Evolutionary conservation across 2,888 invertebrate genomes (phyloP), one percentile per base, ranked within the genome.

Genomic region (Lasioglossum marginatum): DNA sequence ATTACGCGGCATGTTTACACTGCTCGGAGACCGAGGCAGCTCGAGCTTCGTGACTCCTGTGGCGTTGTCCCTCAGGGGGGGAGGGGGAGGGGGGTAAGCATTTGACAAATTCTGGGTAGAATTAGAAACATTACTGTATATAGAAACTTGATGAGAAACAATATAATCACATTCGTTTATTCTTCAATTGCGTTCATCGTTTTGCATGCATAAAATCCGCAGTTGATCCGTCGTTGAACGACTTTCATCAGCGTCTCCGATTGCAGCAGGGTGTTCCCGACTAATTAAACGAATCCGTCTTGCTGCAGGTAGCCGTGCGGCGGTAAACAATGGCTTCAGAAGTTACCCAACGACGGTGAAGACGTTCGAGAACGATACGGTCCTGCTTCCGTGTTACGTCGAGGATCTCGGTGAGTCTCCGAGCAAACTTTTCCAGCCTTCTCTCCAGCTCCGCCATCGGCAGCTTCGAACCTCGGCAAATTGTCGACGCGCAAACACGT

Each of bases 261-360:
- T 16, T 63, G 31, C 31, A 16, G 27, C 63, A 31, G 10, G n/a
- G 52, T 16, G 63, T 19, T 34, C 66, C 34, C 19, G 34, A 66
- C 66, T 66, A 66, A 34, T 34, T 31, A 34, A 34, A 27, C 14
- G 14, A 63, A 63, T 79, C 75, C 23, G 34, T 63, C 31, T 68
- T 71, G 37, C 79, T 77, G 10, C 82, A 91, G 91, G 82, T 37
- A 52, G 48, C 34, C 52, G 77, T 0, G 85, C 84, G 0, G 37
- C 87, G 92, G 95, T 95, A 95, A 96, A 96, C 95, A 95, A 96
- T 95, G 96, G 96, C 71, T 97, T 97, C 93, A 96, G 96, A 94
- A 97, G 97, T 95, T 96, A 97, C 0, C 97, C 97, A 0, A 97
- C 97, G 97, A 97, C 97, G 4, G 97, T 98, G 71, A 97, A 97